phyloP scores from a whole-genome alignment of 2,113 vertebrate genomes.

The Aviceda subcristata region DNA sequence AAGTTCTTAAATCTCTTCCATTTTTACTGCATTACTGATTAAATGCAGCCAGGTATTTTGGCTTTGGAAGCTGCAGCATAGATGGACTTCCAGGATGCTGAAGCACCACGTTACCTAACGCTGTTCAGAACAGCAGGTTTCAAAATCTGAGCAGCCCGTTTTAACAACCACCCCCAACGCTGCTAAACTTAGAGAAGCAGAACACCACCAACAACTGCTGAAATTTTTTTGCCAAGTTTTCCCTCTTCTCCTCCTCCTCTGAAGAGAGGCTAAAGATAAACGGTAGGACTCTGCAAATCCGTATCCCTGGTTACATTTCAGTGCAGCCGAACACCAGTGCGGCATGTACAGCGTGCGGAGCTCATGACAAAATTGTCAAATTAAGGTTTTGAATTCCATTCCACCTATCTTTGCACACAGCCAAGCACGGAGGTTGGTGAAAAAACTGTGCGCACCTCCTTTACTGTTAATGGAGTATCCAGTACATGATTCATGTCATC shows the following conservation, averaged over 20 bases:
- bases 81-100: background rate
- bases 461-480: background rate
- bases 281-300: background rate
- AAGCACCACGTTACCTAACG: background rate
- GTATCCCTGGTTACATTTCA: background rate
- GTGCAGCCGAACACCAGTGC: background rate
- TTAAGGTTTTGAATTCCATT: background rate
- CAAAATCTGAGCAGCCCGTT: background rate
- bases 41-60: background rate
- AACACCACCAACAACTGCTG: background rate
- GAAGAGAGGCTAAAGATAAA: background rate
- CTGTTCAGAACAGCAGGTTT: background rate
- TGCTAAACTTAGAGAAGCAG: conserved; percentile 51
- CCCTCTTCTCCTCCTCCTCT: background rate
- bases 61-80: background rate
- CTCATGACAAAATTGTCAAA: background rate
- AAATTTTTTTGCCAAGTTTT: background rate
- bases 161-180: conserved; percentile 14
- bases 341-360: background rate
- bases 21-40: background rate
- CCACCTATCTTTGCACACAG: background rate
- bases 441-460: background rate
- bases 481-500: fast-evolving
- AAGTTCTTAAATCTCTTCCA: background rate
- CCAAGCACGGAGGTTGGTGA: background rate